Base-by-base conservation (phyloP, 2,888 invertebrate species). In the Trichopria drosophilae region DNA sequence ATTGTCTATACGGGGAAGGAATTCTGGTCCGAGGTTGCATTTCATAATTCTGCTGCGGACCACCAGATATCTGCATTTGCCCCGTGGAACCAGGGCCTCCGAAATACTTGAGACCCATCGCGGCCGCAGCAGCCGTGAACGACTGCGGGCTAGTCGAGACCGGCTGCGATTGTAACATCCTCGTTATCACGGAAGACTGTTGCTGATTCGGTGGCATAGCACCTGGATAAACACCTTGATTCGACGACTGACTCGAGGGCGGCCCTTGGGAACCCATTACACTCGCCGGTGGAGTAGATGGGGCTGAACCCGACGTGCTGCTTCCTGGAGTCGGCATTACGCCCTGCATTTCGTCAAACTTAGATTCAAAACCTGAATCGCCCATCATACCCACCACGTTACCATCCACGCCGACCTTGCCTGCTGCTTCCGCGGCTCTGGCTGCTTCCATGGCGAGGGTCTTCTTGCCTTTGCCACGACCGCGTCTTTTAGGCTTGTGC, bases 161-260 rank as follows among this genome's bases (percentile, higher is more conserved):
- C 1, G 78, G 73, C 56, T 78, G 79, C 2, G 78, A 72, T 59
- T 82, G 82, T 32, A 84, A 76, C 81, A 84, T 82, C 58, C 83
- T 76, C 6, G 83, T 83, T 35, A 84, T 84, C 6, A 84, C 83
- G 29, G 84, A 84, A 52, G 73, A 74, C 62, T 71, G 74, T 57
- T 77, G 73, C 23, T 35, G n/a, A 10, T 52, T 48, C 59, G 72
- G 73, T 55, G 73, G 75, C 68, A 77, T 71, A 36, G 73, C 67
- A n/a, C n/a, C n/a, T 55, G 76, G 69, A 62, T 65, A 73, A 22
- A 60, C 73, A 55, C 58, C 61, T 57, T 57, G 65, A 46, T 60
- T 70, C 54, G 65, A 60, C 12, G 62, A 57, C 12, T 66, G 66
- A 7, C 64, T 56, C 16, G 68, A 60, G 0, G 69, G 68, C 7